A percentile compares a stretch with the other conserved stretches of the same genome.
Conservation (phyloP, 1,140 invertebrate genomes). For the Anadara kagoshimensis region DNA sequence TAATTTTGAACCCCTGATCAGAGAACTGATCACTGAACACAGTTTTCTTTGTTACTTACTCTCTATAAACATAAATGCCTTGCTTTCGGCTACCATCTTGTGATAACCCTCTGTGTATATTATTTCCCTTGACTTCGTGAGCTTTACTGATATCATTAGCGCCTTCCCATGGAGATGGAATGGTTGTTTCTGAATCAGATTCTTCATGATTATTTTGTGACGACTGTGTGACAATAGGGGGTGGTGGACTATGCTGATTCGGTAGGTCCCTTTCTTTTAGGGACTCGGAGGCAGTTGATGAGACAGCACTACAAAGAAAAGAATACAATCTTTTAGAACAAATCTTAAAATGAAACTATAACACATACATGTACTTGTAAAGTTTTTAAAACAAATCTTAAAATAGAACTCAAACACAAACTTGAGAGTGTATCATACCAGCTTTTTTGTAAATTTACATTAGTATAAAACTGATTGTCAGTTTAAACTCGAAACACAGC, state of each 20-base stretch:
- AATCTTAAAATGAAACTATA: background rate
- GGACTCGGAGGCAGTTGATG: conserved; percentile 34
- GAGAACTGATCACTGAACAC: too few relatives aligned
- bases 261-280: conserved; percentile 33
- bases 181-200: conserved; percentile 40
- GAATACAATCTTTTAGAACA: background rate
- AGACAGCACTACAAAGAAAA: conserved; percentile 24
- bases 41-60: conserved; percentile 55
- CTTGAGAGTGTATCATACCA: background rate
- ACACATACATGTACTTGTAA: background rate
- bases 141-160: conserved; percentile 38
- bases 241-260: conserved; percentile 32
- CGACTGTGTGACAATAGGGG: conserved; percentile 24
- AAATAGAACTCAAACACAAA: too few relatives aligned
- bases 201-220: conserved; percentile 18
- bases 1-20: too few relatives aligned
- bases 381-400: too few relatives aligned
- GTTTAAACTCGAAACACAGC: background rate
- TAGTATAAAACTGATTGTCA: background rate
- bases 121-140: conserved; percentile 39
- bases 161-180: conserved; percentile 43
- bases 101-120: conserved; percentile 39
- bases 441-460: background rate
- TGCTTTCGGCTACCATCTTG: conserved; percentile 55
- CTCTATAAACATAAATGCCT: conserved; percentile 71